A percentile compares a stretch with the other conserved stretches of the same genome.
Conservation (phyloP, 2,113 vertebrate genomes). For the Ammodytes marinus region DNA sequence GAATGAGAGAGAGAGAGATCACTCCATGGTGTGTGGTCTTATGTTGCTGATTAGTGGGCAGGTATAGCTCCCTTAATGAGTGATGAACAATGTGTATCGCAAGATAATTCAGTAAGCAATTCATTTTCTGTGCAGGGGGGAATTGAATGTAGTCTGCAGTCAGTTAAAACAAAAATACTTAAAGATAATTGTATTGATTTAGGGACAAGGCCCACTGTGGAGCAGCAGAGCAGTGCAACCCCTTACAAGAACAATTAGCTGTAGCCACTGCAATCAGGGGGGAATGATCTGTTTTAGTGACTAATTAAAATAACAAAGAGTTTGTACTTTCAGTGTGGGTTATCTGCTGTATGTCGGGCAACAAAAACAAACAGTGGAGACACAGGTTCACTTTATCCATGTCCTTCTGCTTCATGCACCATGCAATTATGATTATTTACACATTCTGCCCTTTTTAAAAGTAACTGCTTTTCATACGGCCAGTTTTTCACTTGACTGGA, state of each 20-base stretch:
- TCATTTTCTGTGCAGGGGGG: neutral
- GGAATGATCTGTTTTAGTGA: conserved; percentile 14
- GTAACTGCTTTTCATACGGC: neutral
- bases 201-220: neutral
- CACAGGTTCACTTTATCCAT: neutral
- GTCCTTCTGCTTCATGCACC: neutral
- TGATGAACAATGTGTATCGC: conserved; percentile 1
- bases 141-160: neutral
- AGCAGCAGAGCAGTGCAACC: conserved; percentile 15
- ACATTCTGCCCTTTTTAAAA: neutral
- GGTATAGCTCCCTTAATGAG: neutral
- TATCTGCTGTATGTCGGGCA: neutral
- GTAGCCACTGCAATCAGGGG: conserved; percentile 18
- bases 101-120: neutral
- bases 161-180: conserved; percentile 23
- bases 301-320: conserved; percentile 3
- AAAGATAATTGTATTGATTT: conserved; percentile 32
- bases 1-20: neutral
- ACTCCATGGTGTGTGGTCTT: neutral
- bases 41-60: neutral
- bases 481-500: neutral
- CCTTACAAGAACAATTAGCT: conserved; percentile 25
- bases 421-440: neutral
- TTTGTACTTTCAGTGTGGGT: neutral
- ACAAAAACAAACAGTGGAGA: conserved; percentile 6